Evolutionary conservation across 2,888 invertebrate species (phyloP).

Genomic region (Phyllotreta cruciferae): DNA sequence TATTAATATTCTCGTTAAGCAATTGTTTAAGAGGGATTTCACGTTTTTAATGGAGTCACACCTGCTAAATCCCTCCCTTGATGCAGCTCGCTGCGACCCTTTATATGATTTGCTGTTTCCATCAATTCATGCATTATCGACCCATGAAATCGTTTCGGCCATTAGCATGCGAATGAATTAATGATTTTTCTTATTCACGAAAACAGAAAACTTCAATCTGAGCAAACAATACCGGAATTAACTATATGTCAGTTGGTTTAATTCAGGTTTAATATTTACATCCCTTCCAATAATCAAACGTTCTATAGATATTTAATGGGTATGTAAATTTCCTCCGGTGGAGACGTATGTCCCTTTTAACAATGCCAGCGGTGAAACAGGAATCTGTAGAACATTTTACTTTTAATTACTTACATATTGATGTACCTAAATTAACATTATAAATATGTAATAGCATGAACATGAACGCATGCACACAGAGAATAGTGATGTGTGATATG

Average conservation of each 20-base stretch:
- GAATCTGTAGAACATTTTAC: not conserved
- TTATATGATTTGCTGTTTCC: not conserved
- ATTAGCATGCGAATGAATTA: conserved; percentile 22
- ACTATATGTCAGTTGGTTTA: conserved; percentile 27
- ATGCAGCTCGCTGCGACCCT: not conserved
- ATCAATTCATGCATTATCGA: not conserved
- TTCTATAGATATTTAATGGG: conserved; percentile 30
- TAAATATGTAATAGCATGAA: not conserved
- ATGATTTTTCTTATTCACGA: conserved; percentile 18
- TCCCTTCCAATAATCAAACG: conserved; percentile 22
- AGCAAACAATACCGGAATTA: conserved; percentile 26
- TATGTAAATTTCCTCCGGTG: conserved; percentile 27
- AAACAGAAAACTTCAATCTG: conserved; percentile 20
- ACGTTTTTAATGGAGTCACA: too few relatives aligned
- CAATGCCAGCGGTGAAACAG: conserved; percentile 8
- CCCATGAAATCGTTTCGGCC: not conserved
- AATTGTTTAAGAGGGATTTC: too few relatives aligned
- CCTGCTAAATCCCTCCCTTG: too few relatives aligned
- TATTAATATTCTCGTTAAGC: too few relatives aligned
- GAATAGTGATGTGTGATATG: too few relatives aligned
- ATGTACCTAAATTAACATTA: not conserved
- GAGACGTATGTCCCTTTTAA: conserved; percentile 21
- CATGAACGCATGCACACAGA: too few relatives aligned
- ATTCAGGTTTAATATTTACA: conserved; percentile 31
- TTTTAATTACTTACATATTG: not conserved